Evolutionary conservation across 2,113 vertebrate genomes (phyloP).

Genomic region (Seriola aureovittata): DNA sequence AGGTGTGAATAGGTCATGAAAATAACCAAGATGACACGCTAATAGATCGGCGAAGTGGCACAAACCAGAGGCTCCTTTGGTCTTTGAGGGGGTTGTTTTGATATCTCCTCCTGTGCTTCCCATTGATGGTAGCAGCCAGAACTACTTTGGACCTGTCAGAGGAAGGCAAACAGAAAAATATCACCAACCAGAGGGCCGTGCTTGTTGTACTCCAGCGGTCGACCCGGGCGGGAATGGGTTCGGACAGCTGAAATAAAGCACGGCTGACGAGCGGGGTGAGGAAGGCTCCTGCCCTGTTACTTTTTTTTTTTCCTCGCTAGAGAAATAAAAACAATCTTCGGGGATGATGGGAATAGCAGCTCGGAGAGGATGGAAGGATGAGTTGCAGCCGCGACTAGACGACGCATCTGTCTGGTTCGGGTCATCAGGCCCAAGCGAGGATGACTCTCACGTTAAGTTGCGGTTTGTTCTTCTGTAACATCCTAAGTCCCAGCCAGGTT

Average conservation of each 20-base stretch:
- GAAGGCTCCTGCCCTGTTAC: not conserved
- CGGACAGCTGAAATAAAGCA: slow-evolving; percentile 66
- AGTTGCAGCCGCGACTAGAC: slow-evolving; percentile 48
- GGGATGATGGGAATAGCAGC: slow-evolving; percentile 72
- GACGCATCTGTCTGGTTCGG: slow-evolving; percentile 52
- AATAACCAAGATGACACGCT: slow-evolving; percentile 73
- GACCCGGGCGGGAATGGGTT: slow-evolving; percentile 9
- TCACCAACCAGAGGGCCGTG: slow-evolving; percentile 6
- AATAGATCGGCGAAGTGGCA: slow-evolving; percentile 67
- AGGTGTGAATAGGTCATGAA: slow-evolving; percentile 70
- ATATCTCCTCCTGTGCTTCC: slow-evolving; percentile 12
- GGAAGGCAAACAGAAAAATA: slow-evolving; percentile 44
- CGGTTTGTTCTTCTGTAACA: slow-evolving; percentile 34
- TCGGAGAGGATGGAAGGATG: slow-evolving; percentile 54
- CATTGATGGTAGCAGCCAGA: slow-evolving; percentile 29
- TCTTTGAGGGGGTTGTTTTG: slow-evolving; percentile 48
- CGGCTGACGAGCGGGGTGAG: slow-evolving; percentile 7
- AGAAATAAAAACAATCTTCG: slow-evolving; percentile 67
- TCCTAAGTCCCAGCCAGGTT: slow-evolving; percentile 25
- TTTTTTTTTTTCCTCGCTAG: slow-evolving; percentile 18
- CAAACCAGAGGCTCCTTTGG: slow-evolving; percentile 67
- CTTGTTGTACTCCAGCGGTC: slow-evolving; percentile 4
- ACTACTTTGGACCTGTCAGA: slow-evolving; percentile 29
- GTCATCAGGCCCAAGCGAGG: not conserved
- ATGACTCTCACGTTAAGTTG: slow-evolving; percentile 17